Base-by-base conservation (phyloP, 2,888 invertebrate species). In the Heliconius aoede region DNA sequence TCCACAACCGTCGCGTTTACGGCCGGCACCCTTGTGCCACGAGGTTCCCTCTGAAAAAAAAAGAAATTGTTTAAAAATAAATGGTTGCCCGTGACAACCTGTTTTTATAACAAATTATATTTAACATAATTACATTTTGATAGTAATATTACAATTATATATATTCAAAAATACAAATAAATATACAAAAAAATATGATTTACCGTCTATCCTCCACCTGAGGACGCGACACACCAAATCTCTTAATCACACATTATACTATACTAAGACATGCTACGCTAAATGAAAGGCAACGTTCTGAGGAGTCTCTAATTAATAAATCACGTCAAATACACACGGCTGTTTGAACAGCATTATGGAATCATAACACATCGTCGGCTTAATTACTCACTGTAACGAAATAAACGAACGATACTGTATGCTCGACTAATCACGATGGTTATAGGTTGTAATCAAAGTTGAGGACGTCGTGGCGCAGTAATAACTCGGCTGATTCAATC, bases 201-300 rank as follows among this genome's bases (percentile, higher is more conserved):
- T 32, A 46, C 62, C 46, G 24, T 69, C 58, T 84, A 81, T 76
- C 78, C 78, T 28, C 81, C 32, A 55, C 58, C 58, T 80, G 77
- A 73, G 74, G 65, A 78, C 79, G 72, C 77, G 61, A 73, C 73
- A 73, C 65, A 73, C 62, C 74, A 77, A 76, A 80, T 80, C 67
- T 81, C 64, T 79, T 83, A 82, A 83, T 83, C 83, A 82, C 74
- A 77, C 79, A 78, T 81, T 68, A 73, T 58, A 69, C 81, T 83
- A 75, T 79, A 79, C 82, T 82, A 84, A 84, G 84, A 84, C 84
- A 78, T 36, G 74, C 75, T 55, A 60, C 71, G 40, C 67, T 76
- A 78, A 79, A 82, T 89, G 85, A 86, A 85, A 87, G 84, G 81
- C 81, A 74, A 76, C 77, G 81, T 84, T 80, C 78, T 76, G 76